Evolutionary conservation across 2,797 vertebrate species (phyloP), one percentile per base, ranked within the genome.

Genomic region (Synaphobranchus kaupii): DNA sequence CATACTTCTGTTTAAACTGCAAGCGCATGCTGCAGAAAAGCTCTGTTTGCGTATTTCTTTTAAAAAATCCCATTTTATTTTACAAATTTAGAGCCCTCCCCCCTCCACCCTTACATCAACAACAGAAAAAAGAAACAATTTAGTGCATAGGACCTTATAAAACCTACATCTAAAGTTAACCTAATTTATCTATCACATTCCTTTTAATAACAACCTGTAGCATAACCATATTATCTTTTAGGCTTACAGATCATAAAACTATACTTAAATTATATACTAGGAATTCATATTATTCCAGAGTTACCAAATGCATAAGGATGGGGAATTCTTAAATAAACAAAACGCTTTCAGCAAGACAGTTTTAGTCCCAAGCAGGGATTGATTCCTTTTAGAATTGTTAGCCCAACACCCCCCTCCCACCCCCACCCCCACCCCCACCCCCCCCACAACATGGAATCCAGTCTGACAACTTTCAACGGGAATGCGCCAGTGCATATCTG

Each of bases 21-120:
- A 96, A 97, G 96, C 96, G 97, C 97, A 98, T 98, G 97, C 97
- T 97, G 97, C 94, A 96, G 94, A 86, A 92, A 97, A 97, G 95
- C 96, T 96, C 96, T 94, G 91, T 91, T 96, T 95, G 91, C 92
- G 93, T 95, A 96, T 94, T 86, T n/a, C n/a, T n/a, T 86, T 92
- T 28, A 7, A 95, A 97, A 96, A 97, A 94, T 96, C 94, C 95
- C 96, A 86, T 92, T 94, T 90, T 90, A 90, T 89, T 92, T 94
- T 95, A 95, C 94, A 95, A 96, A 96, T 91, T 97, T 94, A 95
- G 96, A 91, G 89, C 92, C 94, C 95, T 93, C 94, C 85, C 93
- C 94, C 95, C 96, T 96, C 97, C 95, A 85, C 89, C 94, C 91
- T 96, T 90, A 95, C 95, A 97, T 96, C 94, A 95, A 88, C 94